phyloP scores from a whole-genome alignment of 2,113 vertebrate species.

The Psammodynastes pulverulentus region DNA sequence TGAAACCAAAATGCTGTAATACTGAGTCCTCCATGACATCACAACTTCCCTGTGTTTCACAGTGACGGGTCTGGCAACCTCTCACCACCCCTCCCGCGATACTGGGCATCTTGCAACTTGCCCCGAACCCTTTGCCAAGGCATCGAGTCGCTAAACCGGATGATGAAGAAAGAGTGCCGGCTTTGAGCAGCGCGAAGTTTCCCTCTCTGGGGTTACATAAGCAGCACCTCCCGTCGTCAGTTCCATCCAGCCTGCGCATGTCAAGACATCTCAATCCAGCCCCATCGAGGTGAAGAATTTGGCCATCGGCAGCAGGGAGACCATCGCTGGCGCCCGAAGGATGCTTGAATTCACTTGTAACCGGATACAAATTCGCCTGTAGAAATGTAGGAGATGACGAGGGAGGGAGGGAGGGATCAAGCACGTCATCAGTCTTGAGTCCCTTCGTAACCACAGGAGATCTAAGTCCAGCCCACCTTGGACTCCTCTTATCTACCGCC shows the following conservation, averaged over 20 bases:
- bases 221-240: neutral
- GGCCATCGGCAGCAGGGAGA: neutral
- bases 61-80: neutral
- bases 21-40: constrained; percentile 2
- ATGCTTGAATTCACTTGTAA: neutral
- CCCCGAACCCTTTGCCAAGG: neutral
- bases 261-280: neutral
- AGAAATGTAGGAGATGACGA: neutral
- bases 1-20: neutral
- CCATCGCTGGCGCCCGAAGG: neutral
- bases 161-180: neutral
- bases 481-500: too few species aligned
- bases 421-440: too few species aligned
- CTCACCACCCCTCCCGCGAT: neutral
- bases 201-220: neutral
- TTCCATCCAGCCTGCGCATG: neutral
- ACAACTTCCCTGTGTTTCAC: constrained; percentile 6
- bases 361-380: neutral
- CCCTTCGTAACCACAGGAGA: neutral
- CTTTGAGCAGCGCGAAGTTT: neutral
- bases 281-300: neutral
- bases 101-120: neutral
- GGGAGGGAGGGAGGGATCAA: too few species aligned
- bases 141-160: neutral
- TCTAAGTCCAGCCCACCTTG: too few species aligned